Percentiles rank a stretch among this genome's conserved stretches.
Evolutionary conservation across 2,888 invertebrate species (phyloP).

Genomic region (Malthinus seriepunctatus): DNA sequence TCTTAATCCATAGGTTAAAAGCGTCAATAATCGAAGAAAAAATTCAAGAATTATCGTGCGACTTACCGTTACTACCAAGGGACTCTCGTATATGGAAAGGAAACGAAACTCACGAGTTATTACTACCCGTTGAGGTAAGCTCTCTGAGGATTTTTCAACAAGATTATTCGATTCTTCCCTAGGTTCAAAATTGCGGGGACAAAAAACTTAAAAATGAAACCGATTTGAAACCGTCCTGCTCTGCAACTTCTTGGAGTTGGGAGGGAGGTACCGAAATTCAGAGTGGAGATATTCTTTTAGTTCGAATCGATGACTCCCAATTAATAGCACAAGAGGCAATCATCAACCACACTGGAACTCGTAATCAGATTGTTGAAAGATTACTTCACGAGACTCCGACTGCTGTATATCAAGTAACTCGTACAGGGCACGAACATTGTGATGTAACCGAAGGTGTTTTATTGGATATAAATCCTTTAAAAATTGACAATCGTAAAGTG

Average conservation of each 20-base stretch:
- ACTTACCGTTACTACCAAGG: slow-evolving; percentile 65
- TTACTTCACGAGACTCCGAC: slow-evolving; percentile 62
- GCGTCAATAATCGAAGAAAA: slow-evolving; percentile 57
- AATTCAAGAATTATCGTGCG: slow-evolving; percentile 67
- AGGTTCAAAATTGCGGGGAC: no score
- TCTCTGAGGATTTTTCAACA: no score
- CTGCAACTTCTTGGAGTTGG: slow-evolving; percentile 58
- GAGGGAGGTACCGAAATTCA: slow-evolving; percentile 71
- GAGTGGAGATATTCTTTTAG: slow-evolving; percentile 72
- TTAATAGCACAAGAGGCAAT: slow-evolving; percentile 54
- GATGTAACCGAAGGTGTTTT: slow-evolving; percentile 72
- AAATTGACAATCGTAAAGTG: slow-evolving; percentile 67
- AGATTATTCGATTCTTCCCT: no score
- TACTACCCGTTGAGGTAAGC: slow-evolving; percentile 68
- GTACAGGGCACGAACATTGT: slow-evolving; percentile 72
- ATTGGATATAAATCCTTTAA: slow-evolving; percentile 70
- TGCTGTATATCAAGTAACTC: slow-evolving; percentile 71
- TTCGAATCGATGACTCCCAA: slow-evolving; percentile 68
- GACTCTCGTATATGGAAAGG: slow-evolving; percentile 72
- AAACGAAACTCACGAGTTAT: slow-evolving; percentile 72
- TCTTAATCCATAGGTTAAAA: neutral
- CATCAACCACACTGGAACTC: slow-evolving; percentile 37
- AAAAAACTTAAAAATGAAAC: no score
- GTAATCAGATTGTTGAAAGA: slow-evolving; percentile 42
- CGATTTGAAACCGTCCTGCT: neutral